These are phyloP conservation scores for Selenia dentaria DNA, from an alignment of 2,888 invertebrate species.

Conservation along the genomic window DNA sequence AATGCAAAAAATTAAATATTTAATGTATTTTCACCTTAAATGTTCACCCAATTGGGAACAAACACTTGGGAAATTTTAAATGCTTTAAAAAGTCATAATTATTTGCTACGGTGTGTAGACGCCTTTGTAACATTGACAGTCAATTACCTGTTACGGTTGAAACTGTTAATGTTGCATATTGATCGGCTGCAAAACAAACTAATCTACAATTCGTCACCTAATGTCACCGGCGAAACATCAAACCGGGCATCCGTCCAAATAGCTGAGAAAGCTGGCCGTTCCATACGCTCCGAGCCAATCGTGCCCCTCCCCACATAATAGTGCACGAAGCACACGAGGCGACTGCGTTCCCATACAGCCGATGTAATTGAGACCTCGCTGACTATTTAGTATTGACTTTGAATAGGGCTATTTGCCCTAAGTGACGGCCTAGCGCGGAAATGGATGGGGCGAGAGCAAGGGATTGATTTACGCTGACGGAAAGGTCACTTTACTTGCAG, in stretches of 20 bases:
- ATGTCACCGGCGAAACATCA: conserved; percentile 36
- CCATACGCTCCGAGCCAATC: conserved; percentile 61
- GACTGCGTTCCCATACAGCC: conserved; percentile 25
- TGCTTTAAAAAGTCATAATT: no score
- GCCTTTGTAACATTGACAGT: no score
- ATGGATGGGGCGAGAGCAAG: conserved; percentile 1
- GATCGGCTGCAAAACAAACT: neutral
- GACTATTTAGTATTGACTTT: conserved; percentile 32
- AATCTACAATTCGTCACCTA: conserved; percentile 17
- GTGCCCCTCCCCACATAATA: conserved; percentile 58
- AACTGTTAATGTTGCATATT: conserved; percentile 7
- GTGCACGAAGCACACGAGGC: conserved; percentile 57
- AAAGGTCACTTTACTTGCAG: conserved; percentile 6
- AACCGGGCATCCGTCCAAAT: conserved; percentile 41
- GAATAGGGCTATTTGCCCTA: conserved; percentile 31
- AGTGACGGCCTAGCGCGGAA: conserved; percentile 28
- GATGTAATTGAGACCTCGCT: conserved; percentile 49
- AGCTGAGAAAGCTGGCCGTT: conserved; percentile 50
- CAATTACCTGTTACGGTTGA: no score
- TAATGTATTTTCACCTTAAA: no score
- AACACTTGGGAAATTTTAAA: no score
- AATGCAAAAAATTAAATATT: no score
- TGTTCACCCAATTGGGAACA: no score
- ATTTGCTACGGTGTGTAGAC: no score
- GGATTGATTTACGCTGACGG: conserved; percentile 8